Evolutionary conservation across 1,140 invertebrate species (phyloP).

Genomic region (Stenopsyche tienmushanensis): DNA sequence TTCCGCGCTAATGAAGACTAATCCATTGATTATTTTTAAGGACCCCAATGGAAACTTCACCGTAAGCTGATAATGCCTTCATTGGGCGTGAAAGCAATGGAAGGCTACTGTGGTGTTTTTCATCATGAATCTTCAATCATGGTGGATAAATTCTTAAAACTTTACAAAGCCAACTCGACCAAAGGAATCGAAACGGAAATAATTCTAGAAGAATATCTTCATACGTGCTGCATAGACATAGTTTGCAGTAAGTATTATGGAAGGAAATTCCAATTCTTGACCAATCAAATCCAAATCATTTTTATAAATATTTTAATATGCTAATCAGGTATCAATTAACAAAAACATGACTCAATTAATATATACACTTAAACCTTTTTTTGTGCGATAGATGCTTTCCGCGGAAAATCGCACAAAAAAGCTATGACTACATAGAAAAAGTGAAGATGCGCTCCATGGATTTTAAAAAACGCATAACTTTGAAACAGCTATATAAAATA

Average conservation of each 20-base stretch:
- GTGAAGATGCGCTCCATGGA: too few relatives aligned
- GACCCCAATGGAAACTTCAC: constrained; percentile 8
- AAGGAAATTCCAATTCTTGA: too few relatives aligned
- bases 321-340: not conserved
- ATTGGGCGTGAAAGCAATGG: not conserved
- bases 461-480: too few relatives aligned
- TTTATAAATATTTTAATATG: too few relatives aligned
- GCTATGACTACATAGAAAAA: too few relatives aligned
- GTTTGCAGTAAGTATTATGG: constrained; percentile 15
- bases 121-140: not conserved
- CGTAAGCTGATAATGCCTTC: constrained; percentile 15
- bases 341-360: too few relatives aligned
- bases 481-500: too few relatives aligned
- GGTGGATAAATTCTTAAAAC: constrained; percentile 1
- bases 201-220: constrained; percentile 16
- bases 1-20: not conserved
- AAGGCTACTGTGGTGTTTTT: constrained; percentile 16
- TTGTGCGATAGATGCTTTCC: too few relatives aligned
- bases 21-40: not conserved
- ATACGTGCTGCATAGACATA: constrained; percentile 17
- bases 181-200: not conserved
- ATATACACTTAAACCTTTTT: too few relatives aligned
- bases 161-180: not conserved
- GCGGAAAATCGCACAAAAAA: too few relatives aligned
- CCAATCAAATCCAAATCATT: too few relatives aligned